Percentiles rank a stretch among this genome's conserved stretches.
Conservation (phyloP, 53 echinoderm and acorn worm species). For the Henricia sp. region DNA sequence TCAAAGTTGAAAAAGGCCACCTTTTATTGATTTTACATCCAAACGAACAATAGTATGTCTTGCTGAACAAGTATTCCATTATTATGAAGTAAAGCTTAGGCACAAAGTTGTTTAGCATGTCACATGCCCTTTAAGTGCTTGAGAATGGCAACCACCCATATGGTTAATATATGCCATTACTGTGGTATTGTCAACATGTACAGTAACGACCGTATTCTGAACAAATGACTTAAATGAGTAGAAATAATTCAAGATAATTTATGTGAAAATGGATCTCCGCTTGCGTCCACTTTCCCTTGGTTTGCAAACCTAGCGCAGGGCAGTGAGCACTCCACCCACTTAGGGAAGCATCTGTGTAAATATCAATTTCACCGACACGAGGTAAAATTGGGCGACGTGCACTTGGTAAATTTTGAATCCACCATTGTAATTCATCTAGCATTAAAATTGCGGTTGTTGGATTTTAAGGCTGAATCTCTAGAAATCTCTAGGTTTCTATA, state of each 20-base stretch:
- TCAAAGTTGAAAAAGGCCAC: too few relatives aligned
- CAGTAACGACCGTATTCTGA: neutral
- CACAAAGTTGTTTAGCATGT: too few relatives aligned
- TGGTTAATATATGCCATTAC: neutral
- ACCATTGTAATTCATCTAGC: neutral
- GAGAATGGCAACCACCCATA: neutral
- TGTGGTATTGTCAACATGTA: too few relatives aligned
- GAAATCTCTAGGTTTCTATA: constrained; percentile 13
- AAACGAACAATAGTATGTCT: too few relatives aligned
- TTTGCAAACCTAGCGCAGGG: neutral
- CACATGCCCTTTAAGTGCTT: too few relatives aligned
- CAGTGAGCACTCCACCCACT: neutral
- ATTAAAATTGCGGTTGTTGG: neutral
- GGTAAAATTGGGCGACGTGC: neutral
- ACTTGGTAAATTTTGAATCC: constrained; percentile 9
- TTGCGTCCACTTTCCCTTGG: neutral
- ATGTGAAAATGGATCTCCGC: neutral
- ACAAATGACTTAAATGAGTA: neutral
- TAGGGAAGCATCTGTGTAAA: neutral
- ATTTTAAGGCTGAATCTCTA: neutral
- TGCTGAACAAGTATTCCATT: too few relatives aligned
- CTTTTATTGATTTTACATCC: too few relatives aligned
- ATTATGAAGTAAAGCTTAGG: too few relatives aligned
- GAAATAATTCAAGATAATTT: neutral
- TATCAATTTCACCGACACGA: neutral